These are phyloP conservation scores for Brenthis hecate DNA, from an alignment of 2,888 invertebrate species.

Conservation along the genomic window DNA sequence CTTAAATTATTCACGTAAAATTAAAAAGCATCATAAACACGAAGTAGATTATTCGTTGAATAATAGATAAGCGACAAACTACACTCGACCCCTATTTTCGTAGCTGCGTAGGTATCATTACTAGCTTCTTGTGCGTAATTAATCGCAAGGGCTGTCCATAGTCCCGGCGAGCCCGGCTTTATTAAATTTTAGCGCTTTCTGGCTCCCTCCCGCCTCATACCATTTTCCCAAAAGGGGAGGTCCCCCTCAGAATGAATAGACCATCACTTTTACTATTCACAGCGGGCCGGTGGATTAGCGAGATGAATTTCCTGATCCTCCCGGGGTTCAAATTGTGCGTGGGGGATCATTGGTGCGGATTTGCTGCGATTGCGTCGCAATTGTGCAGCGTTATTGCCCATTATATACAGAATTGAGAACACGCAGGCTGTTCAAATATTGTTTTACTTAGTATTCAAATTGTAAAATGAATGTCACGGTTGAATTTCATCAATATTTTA, in stretches of 20 bases:
- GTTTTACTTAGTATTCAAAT: slow-evolving; percentile 31
- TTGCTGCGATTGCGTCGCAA: slow-evolving; percentile 58
- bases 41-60: slow-evolving; percentile 48
- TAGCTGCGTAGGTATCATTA: slow-evolving; percentile 61
- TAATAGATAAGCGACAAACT: slow-evolving; percentile 59
- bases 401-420: slow-evolving; percentile 26
- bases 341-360: slow-evolving; percentile 60
- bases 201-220: slow-evolving; percentile 45
- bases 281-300: slow-evolving; percentile 71
- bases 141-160: slow-evolving; percentile 72
- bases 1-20: slow-evolving; percentile 40
- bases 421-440: slow-evolving; percentile 17
- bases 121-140: slow-evolving; percentile 77
- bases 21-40: slow-evolving; percentile 42
- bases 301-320: slow-evolving; percentile 77
- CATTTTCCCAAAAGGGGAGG: slow-evolving; percentile 31
- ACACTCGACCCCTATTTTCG: slow-evolving; percentile 49
- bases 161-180: slow-evolving; percentile 63
- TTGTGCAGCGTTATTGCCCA: slow-evolving; percentile 49
- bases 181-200: slow-evolving; percentile 81
- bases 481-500: not conserved
- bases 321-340: slow-evolving; percentile 66
- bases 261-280: slow-evolving; percentile 82
- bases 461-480: slow-evolving; percentile 35
- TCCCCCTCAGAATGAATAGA: slow-evolving; percentile 66